These are phyloP conservation scores for Romanogobio albipinnatus DNA, from an alignment of 2,113 vertebrate species.

Conservation along the genomic window DNA sequence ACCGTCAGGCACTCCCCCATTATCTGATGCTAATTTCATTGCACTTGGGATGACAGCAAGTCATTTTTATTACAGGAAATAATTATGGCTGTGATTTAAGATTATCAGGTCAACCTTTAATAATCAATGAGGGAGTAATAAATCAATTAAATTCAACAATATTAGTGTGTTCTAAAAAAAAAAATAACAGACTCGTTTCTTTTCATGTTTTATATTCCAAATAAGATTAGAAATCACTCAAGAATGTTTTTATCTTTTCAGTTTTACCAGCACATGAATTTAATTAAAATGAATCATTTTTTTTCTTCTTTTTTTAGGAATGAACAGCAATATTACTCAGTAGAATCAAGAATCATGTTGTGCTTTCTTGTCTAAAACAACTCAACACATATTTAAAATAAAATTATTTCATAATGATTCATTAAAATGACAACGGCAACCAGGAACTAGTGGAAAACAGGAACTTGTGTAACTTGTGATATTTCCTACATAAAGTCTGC, in stretches of 20 bases:
- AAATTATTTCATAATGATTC: background rate
- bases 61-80: background rate
- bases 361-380: background rate
- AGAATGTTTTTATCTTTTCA: background rate
- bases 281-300: background rate
- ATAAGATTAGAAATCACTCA: background rate
- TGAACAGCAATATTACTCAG: background rate
- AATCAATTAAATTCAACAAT: background rate
- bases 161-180: background rate
- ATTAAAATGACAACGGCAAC: background rate
- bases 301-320: background rate
- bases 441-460: background rate
- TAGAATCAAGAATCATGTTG: background rate
- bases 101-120: background rate
- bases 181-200: background rate
- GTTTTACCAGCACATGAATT: background rate
- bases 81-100: background rate
- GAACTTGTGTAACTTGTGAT: background rate
- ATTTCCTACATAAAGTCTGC: background rate
- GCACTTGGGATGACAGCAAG: background rate
- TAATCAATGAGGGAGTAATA: background rate
- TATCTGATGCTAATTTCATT: background rate
- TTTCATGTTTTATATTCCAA: background rate
- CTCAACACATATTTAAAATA: background rate
- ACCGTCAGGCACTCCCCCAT: background rate